A percentile compares a stretch with the other conserved stretches of the same genome.
Conservation (phyloP, 1,140 invertebrate genomes). For the Andrena cerasifolii region DNA sequence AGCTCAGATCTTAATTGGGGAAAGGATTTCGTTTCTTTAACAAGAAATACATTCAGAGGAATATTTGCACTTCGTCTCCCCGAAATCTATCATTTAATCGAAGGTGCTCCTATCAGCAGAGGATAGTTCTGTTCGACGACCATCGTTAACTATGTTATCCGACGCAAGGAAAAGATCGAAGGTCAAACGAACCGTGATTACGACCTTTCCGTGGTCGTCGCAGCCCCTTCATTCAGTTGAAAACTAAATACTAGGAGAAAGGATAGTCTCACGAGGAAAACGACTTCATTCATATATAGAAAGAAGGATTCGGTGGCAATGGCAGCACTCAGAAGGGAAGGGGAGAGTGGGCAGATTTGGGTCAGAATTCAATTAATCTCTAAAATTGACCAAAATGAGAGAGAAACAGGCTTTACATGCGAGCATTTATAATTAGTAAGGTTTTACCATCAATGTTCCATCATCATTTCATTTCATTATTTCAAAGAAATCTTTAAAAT, state of each 20-base stretch:
- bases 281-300: conserved; percentile 59
- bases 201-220: conserved; percentile 44
- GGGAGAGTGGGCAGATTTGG: too few relatives aligned
- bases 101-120: neutral
- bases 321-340: neutral
- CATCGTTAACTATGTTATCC: neutral
- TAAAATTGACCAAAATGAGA: too few relatives aligned
- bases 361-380: neutral
- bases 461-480: too few relatives aligned
- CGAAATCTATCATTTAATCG: too few relatives aligned
- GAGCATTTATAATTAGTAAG: too few relatives aligned
- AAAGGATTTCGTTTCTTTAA: neutral
- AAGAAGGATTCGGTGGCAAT: conserved; percentile 6
- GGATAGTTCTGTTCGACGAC: neutral
- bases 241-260: conserved; percentile 59
- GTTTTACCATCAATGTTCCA: too few relatives aligned
- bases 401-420: too few relatives aligned
- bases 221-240: conserved; percentile 54
- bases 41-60: neutral
- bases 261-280: conserved; percentile 36
- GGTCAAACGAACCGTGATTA: conserved; percentile 32
- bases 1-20: neutral
- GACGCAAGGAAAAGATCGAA: conserved; percentile 30
- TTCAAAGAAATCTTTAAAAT: too few relatives aligned
- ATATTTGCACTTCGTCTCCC: too few relatives aligned